Conservation (phyloP, 1,140 invertebrate genomes). For the Nomia melanderi region DNA sequence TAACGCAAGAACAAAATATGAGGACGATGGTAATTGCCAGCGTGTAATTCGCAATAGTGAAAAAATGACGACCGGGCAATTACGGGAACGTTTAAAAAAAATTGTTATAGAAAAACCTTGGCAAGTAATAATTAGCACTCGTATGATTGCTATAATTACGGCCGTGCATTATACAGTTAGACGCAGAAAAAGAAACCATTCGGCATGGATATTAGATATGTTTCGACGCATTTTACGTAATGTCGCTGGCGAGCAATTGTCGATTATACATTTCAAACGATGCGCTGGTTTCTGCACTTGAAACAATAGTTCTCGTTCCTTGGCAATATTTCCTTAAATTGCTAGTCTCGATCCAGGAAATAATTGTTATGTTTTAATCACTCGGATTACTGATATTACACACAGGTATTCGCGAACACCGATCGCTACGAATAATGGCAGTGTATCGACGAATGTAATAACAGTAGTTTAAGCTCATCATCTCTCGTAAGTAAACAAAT, state of each 20-base stretch:
- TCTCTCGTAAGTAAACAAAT: neutral
- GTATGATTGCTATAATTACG: slow-evolving; percentile 27
- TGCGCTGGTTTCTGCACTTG: neutral
- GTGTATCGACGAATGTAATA: neutral
- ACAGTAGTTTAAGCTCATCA: neutral
- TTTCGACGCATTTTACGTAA: slow-evolving; percentile 35
- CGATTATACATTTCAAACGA: slow-evolving; percentile 1
- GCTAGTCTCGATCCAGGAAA: no score
- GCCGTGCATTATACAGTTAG: neutral
- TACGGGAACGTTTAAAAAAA: slow-evolving; percentile 10
- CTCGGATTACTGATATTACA: no score
- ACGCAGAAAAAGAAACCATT: slow-evolving; percentile 2
- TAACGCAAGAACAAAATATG: neutral
- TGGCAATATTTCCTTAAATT: no score
- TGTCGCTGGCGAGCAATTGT: neutral
- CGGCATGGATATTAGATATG: slow-evolving; percentile 2
- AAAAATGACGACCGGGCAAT: neutral
- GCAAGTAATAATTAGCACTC: slow-evolving; percentile 32
- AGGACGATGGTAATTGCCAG: neutral
- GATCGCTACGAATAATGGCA: neutral
- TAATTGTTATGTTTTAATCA: no score
- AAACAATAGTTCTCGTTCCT: neutral
- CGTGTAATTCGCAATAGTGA: slow-evolving; percentile 3
- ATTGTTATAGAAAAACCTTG: slow-evolving; percentile 25
- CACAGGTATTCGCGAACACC: no score